Base-by-base conservation (phyloP, 2,113 vertebrate species). In the Oplegnathus fasciatus region DNA sequence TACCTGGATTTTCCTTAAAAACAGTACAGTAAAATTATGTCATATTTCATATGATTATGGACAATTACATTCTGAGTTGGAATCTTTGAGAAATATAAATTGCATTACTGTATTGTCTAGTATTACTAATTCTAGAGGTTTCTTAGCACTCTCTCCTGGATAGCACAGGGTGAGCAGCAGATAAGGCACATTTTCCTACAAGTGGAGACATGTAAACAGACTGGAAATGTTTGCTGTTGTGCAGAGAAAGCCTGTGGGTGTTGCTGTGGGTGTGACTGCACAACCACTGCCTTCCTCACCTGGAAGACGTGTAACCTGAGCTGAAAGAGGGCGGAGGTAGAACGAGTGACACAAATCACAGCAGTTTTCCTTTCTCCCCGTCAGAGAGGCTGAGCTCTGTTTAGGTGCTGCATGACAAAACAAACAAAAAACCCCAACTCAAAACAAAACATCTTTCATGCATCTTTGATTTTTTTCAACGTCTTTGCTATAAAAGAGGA, bases 231-330 rank as follows among this genome's bases (percentile, higher is more conserved):
- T 9, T 6, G 9, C 6, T 26, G 7, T 37, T 50, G 3, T 66
- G 66, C 64, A 64, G 62, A 18, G 15, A 37, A 65, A 58, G 9
- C 9, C 1, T 32, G 22, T 75, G 64, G 22, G 54, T 52, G 32
- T 54, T 7, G 1, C 9, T 40, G 67, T 76, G 55, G 90, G 91
- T n/a, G 93, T 88, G 86, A 55, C 61, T 8, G 10, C 28, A 48
- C 26, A 34, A 2, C 15, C 14, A 5, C n/a, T 18, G 34, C 28
- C 66, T 75, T 42, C 9, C 40, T 66, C 13, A 86, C 79, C 81
- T 86, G 17, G 20, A 69, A 42, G 11, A 54, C n/a, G 34, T 74
- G 79, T 70, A 89, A 88, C 76, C 70, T 54, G 69, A 87, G 28
- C 48, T 46, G 20, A 69, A 66, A 73, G 34, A 72, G 67, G 80